Base-by-base conservation (phyloP, 64 coral and sea anemone species). In the Montipora foliosa region DNA sequence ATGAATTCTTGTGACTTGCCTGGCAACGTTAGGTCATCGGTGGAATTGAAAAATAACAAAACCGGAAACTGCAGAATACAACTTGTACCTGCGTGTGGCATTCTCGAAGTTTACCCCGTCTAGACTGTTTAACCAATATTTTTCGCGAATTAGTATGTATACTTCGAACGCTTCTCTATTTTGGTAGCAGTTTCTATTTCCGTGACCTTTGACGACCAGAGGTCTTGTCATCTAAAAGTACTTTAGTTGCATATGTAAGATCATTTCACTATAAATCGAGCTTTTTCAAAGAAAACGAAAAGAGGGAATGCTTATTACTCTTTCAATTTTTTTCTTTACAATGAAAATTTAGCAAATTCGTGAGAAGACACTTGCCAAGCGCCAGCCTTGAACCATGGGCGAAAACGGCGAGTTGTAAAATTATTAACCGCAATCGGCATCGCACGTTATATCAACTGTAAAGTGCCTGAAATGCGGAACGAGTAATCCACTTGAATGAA, bases 401-500 rank as follows among this genome's bases (percentile, higher is more conserved):
- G 50, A 86, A 86, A 86, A 86, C 14, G 11, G 17, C 12, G 70
- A 72, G 0, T 86, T 20, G 47, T 86, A 49, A 86, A 37, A 86
- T 86, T 71, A 86, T 86, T 86, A 72, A 86, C 45, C 46, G 46
- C 45, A 71, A 37, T 37, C 68, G 47, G 48, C 61, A 72, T 66
- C 45, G 22, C 8, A 50, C 16, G 82, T 51, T 45, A 5, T 71
- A 49, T 86, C 47, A 86, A 21, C 68, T 57, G 37, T 67, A 67
- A 86, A 86, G 82, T 86, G 71, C 82, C 82, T 86, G 82, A 86
- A 71, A 78, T 17, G 49, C 44, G 76, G 47, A 78, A 78, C 76
- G 49, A 78, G 74, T 78, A 78, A 72, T 86, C 82, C 82, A 71
- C 82, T 71, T 86, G 82, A 21, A 70, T 86, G 82, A 86, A 86